Percentiles rank a stretch among this genome's conserved stretches.
phyloP scores from a whole-genome alignment of 2,888 invertebrate species.

The Bellardia pandia region DNA sequence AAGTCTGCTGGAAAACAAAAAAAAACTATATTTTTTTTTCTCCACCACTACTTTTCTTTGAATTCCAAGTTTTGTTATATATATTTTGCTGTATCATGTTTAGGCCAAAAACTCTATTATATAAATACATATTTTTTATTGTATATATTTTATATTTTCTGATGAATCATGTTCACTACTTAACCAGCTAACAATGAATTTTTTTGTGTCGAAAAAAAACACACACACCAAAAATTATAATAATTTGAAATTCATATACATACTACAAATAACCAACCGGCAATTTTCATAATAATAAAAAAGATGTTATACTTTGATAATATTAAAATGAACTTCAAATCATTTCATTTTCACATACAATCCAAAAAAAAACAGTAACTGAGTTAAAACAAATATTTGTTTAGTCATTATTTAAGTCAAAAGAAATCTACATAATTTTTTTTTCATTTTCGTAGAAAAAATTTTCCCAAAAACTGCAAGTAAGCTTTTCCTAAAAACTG shows the following conservation, averaged over 20 bases:
- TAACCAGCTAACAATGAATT: conserved; percentile 24
- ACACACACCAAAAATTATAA: conserved; percentile 32
- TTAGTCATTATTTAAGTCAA: conserved; percentile 18
- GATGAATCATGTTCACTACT: conserved; percentile 66
- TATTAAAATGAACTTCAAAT: conserved; percentile 46
- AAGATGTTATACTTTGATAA: conserved; percentile 73
- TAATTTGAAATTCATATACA: conserved; percentile 71
- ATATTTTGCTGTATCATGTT: conserved; percentile 68
- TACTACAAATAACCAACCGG: conserved; percentile 36
- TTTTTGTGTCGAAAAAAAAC: conserved; percentile 33
- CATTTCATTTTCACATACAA: conserved; percentile 9
- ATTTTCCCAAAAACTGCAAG: conserved; percentile 69
- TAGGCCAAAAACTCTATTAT: conserved; percentile 62
- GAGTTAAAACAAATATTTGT: conserved; percentile 34
- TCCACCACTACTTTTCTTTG: conserved; percentile 41
- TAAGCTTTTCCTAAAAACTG: conserved; percentile 69
- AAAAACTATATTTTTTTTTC: conserved; percentile 31
- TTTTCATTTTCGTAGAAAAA: no score
- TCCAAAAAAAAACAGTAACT: conserved; percentile 19
- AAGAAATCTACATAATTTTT: no score
- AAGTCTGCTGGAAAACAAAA: conserved; percentile 69
- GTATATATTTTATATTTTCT: conserved; percentile 37
- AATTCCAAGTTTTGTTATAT: conserved; percentile 33
- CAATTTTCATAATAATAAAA: conserved; percentile 64
- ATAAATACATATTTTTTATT: background rate